phyloP scores from a whole-genome alignment of 2,797 vertebrate genomes.

The Channallabes apus region DNA sequence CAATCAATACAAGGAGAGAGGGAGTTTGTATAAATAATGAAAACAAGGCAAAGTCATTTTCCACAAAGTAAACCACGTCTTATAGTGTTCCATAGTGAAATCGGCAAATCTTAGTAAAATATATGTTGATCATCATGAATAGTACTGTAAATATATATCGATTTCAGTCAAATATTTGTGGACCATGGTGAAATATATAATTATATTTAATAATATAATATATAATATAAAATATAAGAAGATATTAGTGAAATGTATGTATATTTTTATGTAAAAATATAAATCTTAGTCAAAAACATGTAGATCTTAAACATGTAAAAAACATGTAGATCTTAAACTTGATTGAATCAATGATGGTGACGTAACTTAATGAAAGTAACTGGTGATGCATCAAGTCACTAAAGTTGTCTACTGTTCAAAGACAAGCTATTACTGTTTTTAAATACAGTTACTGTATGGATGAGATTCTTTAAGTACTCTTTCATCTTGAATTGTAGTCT shows the following conservation, averaged over 20 bases:
- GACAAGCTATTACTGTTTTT: constrained; percentile 15
- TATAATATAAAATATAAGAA: neutral
- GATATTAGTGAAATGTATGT: neutral
- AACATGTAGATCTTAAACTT: neutral
- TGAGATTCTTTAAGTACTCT: neutral
- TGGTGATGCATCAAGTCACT: neutral
- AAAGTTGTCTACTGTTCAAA: neutral
- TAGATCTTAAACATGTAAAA: neutral
- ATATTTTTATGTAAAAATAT: neutral
- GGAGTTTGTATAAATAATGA: constrained; percentile 50
- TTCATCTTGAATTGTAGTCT: constrained; percentile 2
- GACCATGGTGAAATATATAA: neutral
- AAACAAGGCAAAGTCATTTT: constrained; percentile 49
- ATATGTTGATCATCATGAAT: neutral
- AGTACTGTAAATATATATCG: neutral
- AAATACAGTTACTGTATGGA: neutral
- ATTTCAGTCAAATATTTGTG: no score
- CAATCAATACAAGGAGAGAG: constrained; percentile 64
- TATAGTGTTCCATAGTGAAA: neutral
- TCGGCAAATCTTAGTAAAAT: neutral
- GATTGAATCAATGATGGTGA: neutral
- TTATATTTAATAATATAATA: neutral
- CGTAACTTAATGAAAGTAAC: neutral
- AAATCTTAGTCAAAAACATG: neutral
- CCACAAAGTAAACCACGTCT: constrained; percentile 26